Conservation (phyloP, 2,113 vertebrate species). For the Ciconia boyciana region DNA sequence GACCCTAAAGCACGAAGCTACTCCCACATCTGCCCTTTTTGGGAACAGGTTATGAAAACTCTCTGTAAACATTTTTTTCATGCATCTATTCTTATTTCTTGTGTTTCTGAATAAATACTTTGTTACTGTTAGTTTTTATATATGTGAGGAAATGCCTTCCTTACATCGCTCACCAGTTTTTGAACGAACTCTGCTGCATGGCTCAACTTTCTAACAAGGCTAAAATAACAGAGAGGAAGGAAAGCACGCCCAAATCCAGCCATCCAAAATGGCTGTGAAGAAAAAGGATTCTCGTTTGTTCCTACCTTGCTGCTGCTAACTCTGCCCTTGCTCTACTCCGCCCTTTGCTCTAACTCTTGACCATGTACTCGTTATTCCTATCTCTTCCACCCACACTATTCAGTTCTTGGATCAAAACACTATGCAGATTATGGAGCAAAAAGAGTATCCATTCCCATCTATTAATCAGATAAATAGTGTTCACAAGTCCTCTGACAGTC, state of each 20-base stretch:
- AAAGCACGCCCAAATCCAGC: neutral
- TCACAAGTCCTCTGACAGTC: neutral
- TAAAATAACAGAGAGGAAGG: neutral
- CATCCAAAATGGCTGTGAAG: neutral
- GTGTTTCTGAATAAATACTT: neutral
- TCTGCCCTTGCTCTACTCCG: neutral
- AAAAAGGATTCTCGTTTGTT: neutral
- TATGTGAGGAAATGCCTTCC: neutral
- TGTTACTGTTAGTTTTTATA: neutral
- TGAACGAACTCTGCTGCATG: neutral
- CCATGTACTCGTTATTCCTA: neutral
- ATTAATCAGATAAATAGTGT: neutral
- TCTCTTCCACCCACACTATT: neutral
- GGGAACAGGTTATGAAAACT: neutral
- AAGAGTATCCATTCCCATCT: neutral
- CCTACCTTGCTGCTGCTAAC: neutral
- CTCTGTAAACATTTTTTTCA: neutral
- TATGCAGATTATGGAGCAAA: neutral
- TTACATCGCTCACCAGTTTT: neutral
- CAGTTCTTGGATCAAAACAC: neutral
- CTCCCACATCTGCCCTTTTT: rapidly evolving
- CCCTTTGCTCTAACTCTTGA: neutral
- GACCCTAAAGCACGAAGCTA: neutral
- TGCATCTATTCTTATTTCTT: neutral
- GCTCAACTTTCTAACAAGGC: neutral